Conservation (phyloP, 1,140 invertebrate species). For the Trichonephila clavata region DNA sequence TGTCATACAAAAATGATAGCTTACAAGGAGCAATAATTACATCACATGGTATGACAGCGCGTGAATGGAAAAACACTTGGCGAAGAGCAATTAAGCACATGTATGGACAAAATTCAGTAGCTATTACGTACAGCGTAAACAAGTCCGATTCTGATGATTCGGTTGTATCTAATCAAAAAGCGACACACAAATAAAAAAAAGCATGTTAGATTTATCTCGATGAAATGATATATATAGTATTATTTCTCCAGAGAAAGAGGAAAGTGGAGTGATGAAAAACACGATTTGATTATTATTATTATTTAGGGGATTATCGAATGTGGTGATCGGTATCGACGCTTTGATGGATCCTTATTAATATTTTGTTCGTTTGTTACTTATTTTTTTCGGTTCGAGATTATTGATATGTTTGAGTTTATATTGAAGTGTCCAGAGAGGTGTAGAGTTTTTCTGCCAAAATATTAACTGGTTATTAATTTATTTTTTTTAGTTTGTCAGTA, state of each 20-base stretch:
- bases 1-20: constrained; percentile 7
- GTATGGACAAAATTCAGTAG: neutral
- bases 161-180: neutral
- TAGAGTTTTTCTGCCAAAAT: too few species aligned
- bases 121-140: constrained; percentile 7
- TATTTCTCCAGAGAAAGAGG: neutral
- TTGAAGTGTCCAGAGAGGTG: too few species aligned
- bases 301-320: neutral
- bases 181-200: neutral
- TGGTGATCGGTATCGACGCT: neutral
- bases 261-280: neutral
- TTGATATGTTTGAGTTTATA: too few species aligned
- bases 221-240: neutral
- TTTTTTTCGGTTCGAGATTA: too few species aligned
- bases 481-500: too few species aligned
- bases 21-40: neutral
- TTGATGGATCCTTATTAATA: too few species aligned
- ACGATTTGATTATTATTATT: neutral
- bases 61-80: constrained; percentile 6
- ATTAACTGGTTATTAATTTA: too few species aligned
- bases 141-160: neutral
- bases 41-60: neutral
- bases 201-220: neutral
- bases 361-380: too few species aligned
- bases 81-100: neutral